Evolutionary conservation across 2,797 vertebrate species (phyloP), one percentile per base, ranked within the genome.

Genomic region (Delichon dasypus): DNA sequence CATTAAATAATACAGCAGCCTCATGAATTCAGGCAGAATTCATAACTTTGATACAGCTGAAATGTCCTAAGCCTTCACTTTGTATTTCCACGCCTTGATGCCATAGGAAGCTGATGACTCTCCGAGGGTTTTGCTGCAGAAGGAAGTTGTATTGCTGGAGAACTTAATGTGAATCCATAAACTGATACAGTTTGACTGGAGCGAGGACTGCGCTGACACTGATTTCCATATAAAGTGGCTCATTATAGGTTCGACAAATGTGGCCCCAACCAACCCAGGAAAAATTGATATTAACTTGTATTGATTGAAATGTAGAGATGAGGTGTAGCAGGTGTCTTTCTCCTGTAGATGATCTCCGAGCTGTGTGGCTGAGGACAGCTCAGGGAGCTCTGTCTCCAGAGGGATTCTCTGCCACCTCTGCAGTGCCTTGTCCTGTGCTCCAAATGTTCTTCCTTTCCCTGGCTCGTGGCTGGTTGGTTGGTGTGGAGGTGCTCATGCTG

Each of bases 151-250:
- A 5, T 23, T 61, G 60, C 85, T 79, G 81, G 79, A 88, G 65
- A 85, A 85, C 75, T 70, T 50, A 16, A 50, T 8, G 1, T 1
- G 18, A 44, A 76, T 70, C 85, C 88, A 70, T 54, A 85, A 92
- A 66, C 34, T 36, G 30, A 47, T 19, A 45, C 36, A 27, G 50
- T 45, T 50, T 0, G 1, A 47, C 84, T 47, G 81, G 58, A 81
- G 77, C 1, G 1, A 79, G 66, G 84, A 29, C 55, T 44, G 77
- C 0, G 0, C 13, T 2, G 54, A 61, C 74, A 27, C 81, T 32
- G 19, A 90, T 92, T 91, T 79, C 87, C 93, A 94, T 82, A 75
- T 85, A 62, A 93, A 93, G 74, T 65, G 93, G 58, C 34, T 94
- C 58, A 75, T 94, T 90, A 76, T n/a, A 50, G 19, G 51, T 61